Percentiles rank a stretch among this genome's conserved stretches.
Conservation (phyloP, 2,797 vertebrate genomes). For the Chloroceryle inda region DNA sequence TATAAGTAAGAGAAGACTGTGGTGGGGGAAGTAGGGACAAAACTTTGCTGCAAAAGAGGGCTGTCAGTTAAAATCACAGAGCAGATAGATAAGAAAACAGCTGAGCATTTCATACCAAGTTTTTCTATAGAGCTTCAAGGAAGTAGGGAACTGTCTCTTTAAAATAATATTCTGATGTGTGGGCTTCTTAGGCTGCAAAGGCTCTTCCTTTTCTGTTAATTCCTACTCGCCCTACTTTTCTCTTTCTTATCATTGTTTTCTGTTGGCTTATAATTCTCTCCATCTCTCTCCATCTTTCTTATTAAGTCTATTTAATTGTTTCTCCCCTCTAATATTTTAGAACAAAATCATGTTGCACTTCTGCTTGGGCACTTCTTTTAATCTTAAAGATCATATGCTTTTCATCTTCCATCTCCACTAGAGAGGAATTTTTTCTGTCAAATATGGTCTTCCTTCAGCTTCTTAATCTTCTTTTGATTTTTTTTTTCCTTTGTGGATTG, state of each 20-base stretch:
- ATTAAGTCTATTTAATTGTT: background rate
- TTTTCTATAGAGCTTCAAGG: background rate
- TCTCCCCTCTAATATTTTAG: background rate
- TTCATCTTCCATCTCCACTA: slow-evolving; percentile 21
- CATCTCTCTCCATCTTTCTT: background rate
- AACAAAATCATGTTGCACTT: background rate
- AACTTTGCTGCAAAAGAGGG: background rate
- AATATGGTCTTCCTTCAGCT: background rate
- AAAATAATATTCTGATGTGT: background rate
- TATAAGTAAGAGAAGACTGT: background rate
- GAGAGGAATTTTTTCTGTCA: background rate
- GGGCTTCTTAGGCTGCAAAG: background rate
- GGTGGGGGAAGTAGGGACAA: rapidly evolving
- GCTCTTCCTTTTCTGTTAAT: background rate
- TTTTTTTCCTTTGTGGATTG: background rate
- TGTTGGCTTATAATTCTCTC: background rate
- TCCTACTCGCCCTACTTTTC: background rate
- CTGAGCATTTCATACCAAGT: background rate
- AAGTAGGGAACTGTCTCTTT: background rate
- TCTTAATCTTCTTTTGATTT: slow-evolving; percentile 24
- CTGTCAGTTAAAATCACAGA: background rate
- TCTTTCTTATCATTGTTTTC: background rate
- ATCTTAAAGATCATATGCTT: background rate
- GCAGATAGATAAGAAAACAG: background rate
- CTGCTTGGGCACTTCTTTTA: background rate